Evolutionary conservation across 2,797 vertebrate genomes (phyloP), one percentile per base, ranked within the genome.

Genomic region (Peromyscus eremicus): DNA sequence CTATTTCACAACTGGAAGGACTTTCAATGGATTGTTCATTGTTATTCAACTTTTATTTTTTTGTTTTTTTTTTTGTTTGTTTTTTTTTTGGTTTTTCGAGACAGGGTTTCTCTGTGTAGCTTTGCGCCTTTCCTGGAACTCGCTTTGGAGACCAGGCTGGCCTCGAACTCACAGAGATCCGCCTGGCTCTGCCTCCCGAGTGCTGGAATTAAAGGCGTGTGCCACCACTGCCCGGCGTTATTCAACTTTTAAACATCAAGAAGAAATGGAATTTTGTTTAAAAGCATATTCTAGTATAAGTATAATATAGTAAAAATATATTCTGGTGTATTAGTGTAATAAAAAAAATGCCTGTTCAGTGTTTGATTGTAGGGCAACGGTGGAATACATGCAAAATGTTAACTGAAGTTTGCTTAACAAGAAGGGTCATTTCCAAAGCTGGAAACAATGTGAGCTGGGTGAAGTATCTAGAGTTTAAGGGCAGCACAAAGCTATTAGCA

Each of bases 201-300:
- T n/a, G n/a, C n/a, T n/a, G n/a, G n/a, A n/a, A n/a, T n/a, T n/a
- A n/a, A n/a, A n/a, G n/a, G n/a, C n/a, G n/a, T n/a, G n/a, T n/a
- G n/a, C n/a, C n/a, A n/a, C n/a, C n/a, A n/a, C n/a, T n/a, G n/a
- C n/a, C n/a, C n/a, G n/a, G n/a, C n/a, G 34, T 68, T 89, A 68
- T 62, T 55, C 34, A 91, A 55, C 17, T 93, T 86, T 43, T 43
- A 94, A 90, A 88, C 55, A 70, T 94, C 43, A 88, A 80, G 32
- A 95, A 87, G 4, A 66, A 93, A 75, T 5, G 77, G 9, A 76
- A 60, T 9, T 6, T 25, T 49, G 2, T 32, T 96, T 70, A 46
- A 83, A 84, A 52, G 10, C 64, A 43, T 37, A 5, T 7, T 87
- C 75, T 40, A 19, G n/a, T 73, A 2, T 73, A 37, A 25, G 37